These are phyloP conservation scores for Alsophila aescularia DNA, from an alignment of 2,888 invertebrate genomes.

Conservation along the genomic window DNA sequence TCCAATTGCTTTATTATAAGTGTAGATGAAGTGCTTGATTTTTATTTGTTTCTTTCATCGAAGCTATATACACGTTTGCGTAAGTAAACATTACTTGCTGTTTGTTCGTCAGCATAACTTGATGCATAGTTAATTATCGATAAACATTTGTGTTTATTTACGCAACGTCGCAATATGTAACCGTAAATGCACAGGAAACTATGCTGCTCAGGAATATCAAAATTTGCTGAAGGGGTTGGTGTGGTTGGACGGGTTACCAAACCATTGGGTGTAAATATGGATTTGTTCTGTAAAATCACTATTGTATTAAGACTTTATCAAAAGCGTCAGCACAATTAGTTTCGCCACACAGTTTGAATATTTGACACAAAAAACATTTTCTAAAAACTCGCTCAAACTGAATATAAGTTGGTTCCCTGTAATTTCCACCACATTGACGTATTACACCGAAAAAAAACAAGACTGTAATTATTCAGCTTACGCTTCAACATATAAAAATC, in stretches of 20 bases:
- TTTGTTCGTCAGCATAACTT: too few species aligned
- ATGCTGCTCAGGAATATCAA: not conserved
- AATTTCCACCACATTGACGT: not conserved
- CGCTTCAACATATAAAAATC: not conserved
- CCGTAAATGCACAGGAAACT: not conserved
- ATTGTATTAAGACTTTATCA: not conserved
- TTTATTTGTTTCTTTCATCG: too few species aligned
- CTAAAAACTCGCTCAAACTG: not conserved
- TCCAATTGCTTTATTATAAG: too few species aligned
- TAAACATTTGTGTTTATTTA: not conserved
- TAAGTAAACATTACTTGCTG: not conserved
- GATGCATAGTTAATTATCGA: not conserved
- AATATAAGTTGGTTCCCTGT: not conserved
- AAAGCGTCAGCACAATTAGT: not conserved
- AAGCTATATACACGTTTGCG: not conserved
- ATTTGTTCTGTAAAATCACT: not conserved
- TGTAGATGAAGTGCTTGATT: too few species aligned
- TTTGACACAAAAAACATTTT: not conserved
- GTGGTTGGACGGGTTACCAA: not conserved
- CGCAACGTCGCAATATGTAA: not conserved
- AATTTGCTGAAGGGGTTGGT: not conserved
- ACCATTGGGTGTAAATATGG: not conserved
- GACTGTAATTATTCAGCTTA: not conserved
- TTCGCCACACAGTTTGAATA: not conserved
- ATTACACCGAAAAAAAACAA: not conserved